phyloP scores from a whole-genome alignment of 2,797 vertebrate species.

The Limnodromus scolopaceus region DNA sequence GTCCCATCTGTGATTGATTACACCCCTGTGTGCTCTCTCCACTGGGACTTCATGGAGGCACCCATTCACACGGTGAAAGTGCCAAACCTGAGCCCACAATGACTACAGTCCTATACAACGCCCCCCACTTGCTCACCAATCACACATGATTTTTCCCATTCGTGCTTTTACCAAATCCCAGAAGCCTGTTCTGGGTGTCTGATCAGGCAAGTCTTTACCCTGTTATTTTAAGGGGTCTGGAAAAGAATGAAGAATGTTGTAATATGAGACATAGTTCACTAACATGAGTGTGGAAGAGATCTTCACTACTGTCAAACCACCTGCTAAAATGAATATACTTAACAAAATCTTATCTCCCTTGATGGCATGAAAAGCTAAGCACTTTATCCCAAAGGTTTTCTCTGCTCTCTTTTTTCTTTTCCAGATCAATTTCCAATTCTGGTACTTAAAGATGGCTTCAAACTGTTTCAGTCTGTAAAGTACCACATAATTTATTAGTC shows the following conservation, averaged over 20 bases:
- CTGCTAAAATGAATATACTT: background rate
- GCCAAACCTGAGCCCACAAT: background rate
- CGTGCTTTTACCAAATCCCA: background rate
- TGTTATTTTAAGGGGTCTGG: background rate
- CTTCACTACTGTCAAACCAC: background rate
- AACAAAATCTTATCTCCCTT: slow-evolving; percentile 26
- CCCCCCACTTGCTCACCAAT: background rate
- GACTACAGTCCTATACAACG: background rate
- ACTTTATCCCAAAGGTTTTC: slow-evolving; percentile 44
- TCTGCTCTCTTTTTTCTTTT: slow-evolving; percentile 24
- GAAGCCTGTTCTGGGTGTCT: background rate
- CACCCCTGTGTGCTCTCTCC: background rate
- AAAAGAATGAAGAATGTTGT: background rate
- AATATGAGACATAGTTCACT: background rate
- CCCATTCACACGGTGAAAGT: background rate
- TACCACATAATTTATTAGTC: background rate
- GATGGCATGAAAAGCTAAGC: slow-evolving; percentile 20
- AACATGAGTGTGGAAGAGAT: background rate
- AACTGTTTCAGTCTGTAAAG: slow-evolving; percentile 28
- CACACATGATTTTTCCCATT: background rate
- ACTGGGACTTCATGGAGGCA: background rate
- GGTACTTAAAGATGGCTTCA: slow-evolving; percentile 46
- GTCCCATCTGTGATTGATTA: background rate
- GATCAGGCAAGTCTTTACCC: background rate
- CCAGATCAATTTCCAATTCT: slow-evolving; percentile 17